Conservation (phyloP, 2,797 vertebrate genomes). For the Siniperca undulata region DNA sequence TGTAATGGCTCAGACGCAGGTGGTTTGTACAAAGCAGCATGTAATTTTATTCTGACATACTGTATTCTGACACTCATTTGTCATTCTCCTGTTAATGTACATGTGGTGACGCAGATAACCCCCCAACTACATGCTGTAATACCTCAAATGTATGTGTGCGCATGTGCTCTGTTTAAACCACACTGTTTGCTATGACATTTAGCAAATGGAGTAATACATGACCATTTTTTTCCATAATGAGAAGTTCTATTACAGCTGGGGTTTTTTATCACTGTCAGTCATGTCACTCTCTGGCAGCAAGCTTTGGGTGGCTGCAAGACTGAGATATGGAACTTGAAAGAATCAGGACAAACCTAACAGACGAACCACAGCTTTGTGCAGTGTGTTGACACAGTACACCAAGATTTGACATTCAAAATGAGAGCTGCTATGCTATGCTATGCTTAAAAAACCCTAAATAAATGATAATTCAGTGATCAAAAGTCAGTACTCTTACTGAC, state of each 20-base stretch:
- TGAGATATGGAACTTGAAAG: constrained; percentile 67
- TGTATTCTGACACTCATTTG: constrained; percentile 24
- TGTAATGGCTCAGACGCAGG: constrained; percentile 32
- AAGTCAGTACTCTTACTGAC: constrained; percentile 2
- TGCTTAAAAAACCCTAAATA: background rate
- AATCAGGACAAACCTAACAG: constrained; percentile 33
- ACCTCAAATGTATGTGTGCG: constrained; percentile 15
- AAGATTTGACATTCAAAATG: constrained; percentile 26
- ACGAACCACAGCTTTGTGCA: constrained; percentile 12
- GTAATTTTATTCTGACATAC: constrained; percentile 18
- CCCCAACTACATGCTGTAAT: constrained; percentile 3
- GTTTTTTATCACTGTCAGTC: constrained; percentile 49
- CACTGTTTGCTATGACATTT: constrained; percentile 42
- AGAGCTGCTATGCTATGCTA: background rate
- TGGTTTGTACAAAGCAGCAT: constrained; percentile 30
- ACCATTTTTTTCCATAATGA: constrained; percentile 48
- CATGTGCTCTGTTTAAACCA: constrained; percentile 7
- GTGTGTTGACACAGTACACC: constrained; percentile 29
- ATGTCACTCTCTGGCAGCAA: constrained; percentile 47
- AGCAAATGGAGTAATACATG: constrained; percentile 32
- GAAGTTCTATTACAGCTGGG: constrained; percentile 39
- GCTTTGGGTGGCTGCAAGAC: constrained; percentile 52
- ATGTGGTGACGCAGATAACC: constrained; percentile 27
- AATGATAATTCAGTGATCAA: constrained; percentile 28
- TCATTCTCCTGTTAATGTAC: background rate